Base-by-base conservation (phyloP, 2,113 vertebrate genomes). In the Tonatia bakeri region DNA sequence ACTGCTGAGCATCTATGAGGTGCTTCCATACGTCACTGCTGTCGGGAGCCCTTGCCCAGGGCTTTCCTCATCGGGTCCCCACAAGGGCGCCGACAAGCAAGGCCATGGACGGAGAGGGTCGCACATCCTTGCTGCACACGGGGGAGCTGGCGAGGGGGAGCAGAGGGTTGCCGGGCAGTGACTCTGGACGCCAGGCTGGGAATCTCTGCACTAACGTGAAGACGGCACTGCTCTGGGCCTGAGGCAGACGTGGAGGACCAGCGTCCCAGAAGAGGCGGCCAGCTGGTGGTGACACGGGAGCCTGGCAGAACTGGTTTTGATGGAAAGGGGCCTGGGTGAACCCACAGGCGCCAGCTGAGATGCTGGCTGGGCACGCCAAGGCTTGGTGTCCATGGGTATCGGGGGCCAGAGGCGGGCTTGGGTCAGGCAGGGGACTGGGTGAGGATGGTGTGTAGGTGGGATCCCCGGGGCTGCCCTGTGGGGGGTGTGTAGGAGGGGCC, bases 241-340 rank as follows among this genome's bases (percentile, higher is more conserved):
- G 24, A 22, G 22, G 4, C 0, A n/a, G 40, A 1, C 0, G 43
- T 3, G 12, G 0, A 11, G 15, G 28, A 7, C 45, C 13, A n/a
- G 38, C 3, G 1, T 56, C 17, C 36, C 14, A 26, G 50, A 47
- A 50, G 17, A 40, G 26, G 12, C 0, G 1, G 15, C 5, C 0
- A 0, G 0, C 2, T 1, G 26, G 26, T 31, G 28, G 0, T 2
- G 40, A 40, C 40, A 26, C 8, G 0, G 28, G 26, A 7, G 17
- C 69, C 28, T 17, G 94, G 15, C n/a, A 9, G 38, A 11, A 11
- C 12, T 50, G 36, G 14, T 31, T 4, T 0, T 3, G 6, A 69
- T n/a, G n/a, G 61, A 40, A 67, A 14, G 36, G 61, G 17, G 15
- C 61, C 36, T 16, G 0, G 7, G n/a, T 0, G 13, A 9, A 17